These are phyloP conservation scores for Phycodurus eques DNA, from an alignment of 2,113 vertebrate species.

Conservation along the genomic window DNA sequence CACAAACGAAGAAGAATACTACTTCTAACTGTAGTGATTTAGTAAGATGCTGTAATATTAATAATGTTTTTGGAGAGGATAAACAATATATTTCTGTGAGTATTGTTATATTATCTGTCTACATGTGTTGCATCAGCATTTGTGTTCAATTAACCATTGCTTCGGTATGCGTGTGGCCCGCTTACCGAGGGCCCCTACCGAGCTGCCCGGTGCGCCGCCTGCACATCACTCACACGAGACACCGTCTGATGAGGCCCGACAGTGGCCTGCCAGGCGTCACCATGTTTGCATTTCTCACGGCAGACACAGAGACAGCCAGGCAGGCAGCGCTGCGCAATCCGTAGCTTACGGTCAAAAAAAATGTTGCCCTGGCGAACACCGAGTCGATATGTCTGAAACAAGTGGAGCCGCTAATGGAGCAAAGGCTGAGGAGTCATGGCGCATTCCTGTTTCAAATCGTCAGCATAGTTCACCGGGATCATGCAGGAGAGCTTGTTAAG, in stretches of 20 bases:
- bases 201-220: constrained; percentile 43
- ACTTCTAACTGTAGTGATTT: too few relatives aligned
- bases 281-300: constrained; percentile 58
- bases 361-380: constrained; percentile 20
- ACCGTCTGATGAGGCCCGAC: constrained; percentile 45
- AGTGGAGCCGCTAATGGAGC: constrained; percentile 2
- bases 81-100: too few relatives aligned
- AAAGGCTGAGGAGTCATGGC: neutral
- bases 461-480: too few relatives aligned
- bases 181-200: constrained; percentile 35
- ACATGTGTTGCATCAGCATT: too few relatives aligned
- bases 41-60: too few relatives aligned
- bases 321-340: constrained; percentile 23
- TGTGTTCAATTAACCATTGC: too few relatives aligned
- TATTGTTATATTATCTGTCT: too few relatives aligned
- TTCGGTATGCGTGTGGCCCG: neutral
- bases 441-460: neutral
- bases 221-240: constrained; percentile 49
- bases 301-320: constrained; percentile 40
- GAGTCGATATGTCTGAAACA: constrained; percentile 12
- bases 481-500: neutral
- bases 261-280: constrained; percentile 33
- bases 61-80: too few relatives aligned
- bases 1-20: too few relatives aligned
- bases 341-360: constrained; percentile 25